These are phyloP conservation scores for Limosa lapponica DNA, from an alignment of 2,797 vertebrate genomes.

Conservation along the genomic window DNA sequence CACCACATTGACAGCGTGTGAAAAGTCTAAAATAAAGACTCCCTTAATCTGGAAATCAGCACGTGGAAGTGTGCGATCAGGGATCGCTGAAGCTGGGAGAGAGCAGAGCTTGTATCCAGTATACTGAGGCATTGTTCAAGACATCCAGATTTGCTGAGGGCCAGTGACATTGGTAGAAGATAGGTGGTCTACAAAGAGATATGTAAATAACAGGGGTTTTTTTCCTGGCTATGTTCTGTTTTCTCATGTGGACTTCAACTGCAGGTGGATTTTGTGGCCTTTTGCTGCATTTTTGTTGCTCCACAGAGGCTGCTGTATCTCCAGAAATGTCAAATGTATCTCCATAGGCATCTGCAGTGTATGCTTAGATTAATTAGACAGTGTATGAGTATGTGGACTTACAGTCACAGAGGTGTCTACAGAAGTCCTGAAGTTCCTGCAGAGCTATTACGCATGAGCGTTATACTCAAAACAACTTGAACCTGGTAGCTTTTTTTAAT, in stretches of 20 bases:
- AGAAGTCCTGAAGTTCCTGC: neutral
- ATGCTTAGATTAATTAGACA: neutral
- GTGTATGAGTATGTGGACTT: neutral
- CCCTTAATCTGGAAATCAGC: constrained; percentile 66
- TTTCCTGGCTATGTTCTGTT: neutral
- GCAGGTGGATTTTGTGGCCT: neutral
- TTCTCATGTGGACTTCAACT: neutral
- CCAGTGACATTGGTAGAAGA: neutral
- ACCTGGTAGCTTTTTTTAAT: neutral
- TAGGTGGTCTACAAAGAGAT: neutral
- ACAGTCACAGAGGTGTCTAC: neutral
- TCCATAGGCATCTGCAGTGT: neutral
- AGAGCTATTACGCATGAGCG: neutral
- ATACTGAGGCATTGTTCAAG: constrained; percentile 39
- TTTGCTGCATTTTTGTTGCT: neutral
- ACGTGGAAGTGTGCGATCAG: constrained; percentile 45
- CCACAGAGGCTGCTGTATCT: neutral
- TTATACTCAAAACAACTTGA: neutral
- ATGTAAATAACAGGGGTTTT: neutral
- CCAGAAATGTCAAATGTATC: neutral
- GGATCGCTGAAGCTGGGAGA: neutral
- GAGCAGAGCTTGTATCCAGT: constrained; percentile 8
- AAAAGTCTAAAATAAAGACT: constrained; percentile 67
- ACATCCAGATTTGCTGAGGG: constrained; percentile 7
- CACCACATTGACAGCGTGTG: constrained; percentile 42